Evolutionary conservation across 2,797 vertebrate species (phyloP).

Genomic region (Ctenosaura bakeri): DNA sequence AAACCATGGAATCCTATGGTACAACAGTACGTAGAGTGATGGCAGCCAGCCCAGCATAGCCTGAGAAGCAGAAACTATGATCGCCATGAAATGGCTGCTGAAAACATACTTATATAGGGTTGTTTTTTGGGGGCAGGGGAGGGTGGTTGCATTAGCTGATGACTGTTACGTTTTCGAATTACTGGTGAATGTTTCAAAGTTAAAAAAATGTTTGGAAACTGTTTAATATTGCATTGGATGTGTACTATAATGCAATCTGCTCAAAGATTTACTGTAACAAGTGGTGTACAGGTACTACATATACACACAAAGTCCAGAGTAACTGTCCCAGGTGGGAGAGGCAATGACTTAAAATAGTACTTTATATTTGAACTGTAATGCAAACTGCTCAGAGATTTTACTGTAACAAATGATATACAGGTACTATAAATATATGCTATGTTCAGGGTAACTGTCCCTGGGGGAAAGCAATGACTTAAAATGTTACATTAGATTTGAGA

Average conservation of each 20-base stretch:
- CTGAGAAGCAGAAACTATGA: neutral
- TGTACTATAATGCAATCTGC: neutral
- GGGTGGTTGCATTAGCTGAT: neutral
- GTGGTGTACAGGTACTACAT: too few relatives aligned
- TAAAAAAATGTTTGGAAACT: neutral
- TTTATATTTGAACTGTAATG: too few relatives aligned
- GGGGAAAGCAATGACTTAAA: too few relatives aligned
- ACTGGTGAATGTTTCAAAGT: neutral
- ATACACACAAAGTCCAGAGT: too few relatives aligned
- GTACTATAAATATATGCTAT: neutral
- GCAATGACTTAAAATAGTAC: too few relatives aligned
- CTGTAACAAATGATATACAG: neutral
- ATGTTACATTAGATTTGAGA: too few relatives aligned
- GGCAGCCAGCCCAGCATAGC: neutral
- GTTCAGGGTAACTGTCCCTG: neutral
- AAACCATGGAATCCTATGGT: neutral
- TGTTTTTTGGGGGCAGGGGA: neutral
- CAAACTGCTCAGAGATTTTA: neutral
- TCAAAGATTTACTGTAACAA: too few relatives aligned
- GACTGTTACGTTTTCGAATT: neutral
- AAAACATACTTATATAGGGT: neutral
- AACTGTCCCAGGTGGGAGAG: too few relatives aligned
- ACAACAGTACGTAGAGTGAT: neutral
- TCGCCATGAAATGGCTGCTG: neutral
- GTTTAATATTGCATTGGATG: neutral